phyloP scores from a whole-genome alignment of 2,888 invertebrate species.

The Cataglyphis altisquamis region DNA sequence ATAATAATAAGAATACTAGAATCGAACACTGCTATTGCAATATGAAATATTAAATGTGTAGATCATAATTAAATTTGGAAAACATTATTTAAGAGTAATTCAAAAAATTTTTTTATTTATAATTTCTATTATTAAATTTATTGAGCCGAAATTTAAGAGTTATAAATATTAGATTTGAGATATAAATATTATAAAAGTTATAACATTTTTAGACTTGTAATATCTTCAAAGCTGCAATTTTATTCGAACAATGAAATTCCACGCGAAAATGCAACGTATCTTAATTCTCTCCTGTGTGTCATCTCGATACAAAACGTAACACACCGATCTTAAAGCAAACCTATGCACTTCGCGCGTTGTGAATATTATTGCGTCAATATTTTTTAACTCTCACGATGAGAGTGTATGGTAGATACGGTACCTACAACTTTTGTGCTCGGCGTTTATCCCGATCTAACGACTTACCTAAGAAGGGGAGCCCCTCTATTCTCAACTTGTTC shows the following conservation, averaged over 20 bases:
- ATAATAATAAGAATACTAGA: constrained; percentile 72
- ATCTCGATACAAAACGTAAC: constrained; percentile 20
- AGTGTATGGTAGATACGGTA: constrained; percentile 17
- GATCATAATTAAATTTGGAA: background rate
- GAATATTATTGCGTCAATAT: constrained; percentile 46
- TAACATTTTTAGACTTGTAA: background rate
- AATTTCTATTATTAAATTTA: constrained; percentile 7
- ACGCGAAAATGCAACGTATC: constrained; percentile 22
- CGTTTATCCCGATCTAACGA: constrained; percentile 56
- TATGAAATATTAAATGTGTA: background rate
- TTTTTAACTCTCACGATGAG: constrained; percentile 30
- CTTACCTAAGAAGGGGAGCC: constrained; percentile 27
- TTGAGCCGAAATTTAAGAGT: background rate
- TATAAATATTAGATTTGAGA: background rate
- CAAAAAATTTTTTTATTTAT: background rate
- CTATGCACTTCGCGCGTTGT: constrained; percentile 28
- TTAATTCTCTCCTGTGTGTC: constrained; percentile 16
- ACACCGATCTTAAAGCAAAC: constrained; percentile 23
- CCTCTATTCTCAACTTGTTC: constrained; percentile 51
- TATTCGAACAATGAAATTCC: constrained; percentile 12
- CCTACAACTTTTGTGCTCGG: constrained; percentile 47
- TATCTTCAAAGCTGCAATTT: background rate
- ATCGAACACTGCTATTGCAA: constrained; percentile 46
- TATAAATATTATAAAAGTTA: background rate
- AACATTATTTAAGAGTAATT: background rate